These are phyloP conservation scores for Ormyrus nitidulus DNA, from an alignment of 2,888 invertebrate genomes.

Conservation along the genomic window DNA sequence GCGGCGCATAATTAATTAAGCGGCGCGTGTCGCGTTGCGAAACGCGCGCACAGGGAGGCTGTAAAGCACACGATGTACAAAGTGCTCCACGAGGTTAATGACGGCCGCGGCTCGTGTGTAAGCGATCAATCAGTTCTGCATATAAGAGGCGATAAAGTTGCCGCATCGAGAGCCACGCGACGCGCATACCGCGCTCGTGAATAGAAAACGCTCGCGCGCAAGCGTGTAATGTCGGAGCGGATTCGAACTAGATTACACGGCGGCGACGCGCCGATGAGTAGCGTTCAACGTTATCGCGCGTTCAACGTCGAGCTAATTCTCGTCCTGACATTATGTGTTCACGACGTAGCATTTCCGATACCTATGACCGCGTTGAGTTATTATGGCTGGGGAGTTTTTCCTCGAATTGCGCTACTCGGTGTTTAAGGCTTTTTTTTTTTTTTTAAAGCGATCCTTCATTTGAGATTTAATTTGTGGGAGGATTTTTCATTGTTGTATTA, in stretches of 20 bases:
- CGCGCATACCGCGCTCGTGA: not conserved
- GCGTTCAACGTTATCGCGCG: constrained; percentile 18
- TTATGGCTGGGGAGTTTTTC: not conserved
- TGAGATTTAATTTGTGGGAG: not conserved
- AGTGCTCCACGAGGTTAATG: not conserved
- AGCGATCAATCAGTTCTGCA: constrained; percentile 25
- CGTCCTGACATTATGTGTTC: constrained; percentile 32
- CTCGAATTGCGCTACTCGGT: not conserved
- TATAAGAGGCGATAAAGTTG: constrained; percentile 32
- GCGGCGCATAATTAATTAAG: constrained; percentile 17
- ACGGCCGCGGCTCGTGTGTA: not conserved
- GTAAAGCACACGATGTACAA: too few species aligned
- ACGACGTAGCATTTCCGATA: constrained; percentile 10
- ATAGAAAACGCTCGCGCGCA: not conserved
- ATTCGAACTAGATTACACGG: constrained; percentile 40
- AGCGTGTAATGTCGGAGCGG: not conserved
- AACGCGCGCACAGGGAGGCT: too few species aligned
- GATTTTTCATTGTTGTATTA: constrained; percentile 24
- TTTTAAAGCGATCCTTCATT: not conserved
- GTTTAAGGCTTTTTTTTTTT: constrained; percentile 48
- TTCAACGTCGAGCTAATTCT: constrained; percentile 25
- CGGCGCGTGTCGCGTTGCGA: not conserved
- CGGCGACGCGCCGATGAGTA: not conserved
- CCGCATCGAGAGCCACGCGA: not conserved
- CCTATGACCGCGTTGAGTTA: constrained; percentile 2